Evolutionary conservation across 2,113 vertebrate genomes (phyloP).

Genomic region (Pelecanus crispus): DNA sequence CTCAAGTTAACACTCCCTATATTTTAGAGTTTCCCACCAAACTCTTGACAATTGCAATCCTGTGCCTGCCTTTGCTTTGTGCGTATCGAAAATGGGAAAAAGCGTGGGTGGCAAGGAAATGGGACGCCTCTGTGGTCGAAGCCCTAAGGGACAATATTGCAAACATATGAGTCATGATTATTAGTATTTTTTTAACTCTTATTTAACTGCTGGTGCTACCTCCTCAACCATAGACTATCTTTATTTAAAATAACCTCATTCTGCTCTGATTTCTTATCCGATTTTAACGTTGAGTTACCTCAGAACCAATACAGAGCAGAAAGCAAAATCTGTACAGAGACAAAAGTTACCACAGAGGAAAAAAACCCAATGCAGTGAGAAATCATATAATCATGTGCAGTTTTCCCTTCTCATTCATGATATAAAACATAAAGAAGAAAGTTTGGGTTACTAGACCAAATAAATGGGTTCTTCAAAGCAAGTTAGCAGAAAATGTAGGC

Average conservation of each 20-base stretch:
- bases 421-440: neutral
- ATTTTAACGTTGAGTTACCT: neutral
- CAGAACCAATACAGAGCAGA: neutral
- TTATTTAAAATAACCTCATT: neutral
- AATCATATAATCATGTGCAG: neutral
- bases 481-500: neutral
- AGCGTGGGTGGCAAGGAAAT: slow-evolving; percentile 42
- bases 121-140: neutral
- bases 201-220: neutral
- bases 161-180: slow-evolving; percentile 24
- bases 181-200: slow-evolving; percentile 4
- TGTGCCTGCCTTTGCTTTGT: slow-evolving; percentile 3
- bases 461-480: neutral
- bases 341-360: neutral
- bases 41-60: slow-evolving; percentile 5
- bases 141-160: slow-evolving; percentile 30
- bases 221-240: neutral
- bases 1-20: neutral
- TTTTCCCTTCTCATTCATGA: neutral
- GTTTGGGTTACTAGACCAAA: neutral
- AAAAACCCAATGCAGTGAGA: neutral
- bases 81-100: neutral
- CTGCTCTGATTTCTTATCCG: neutral
- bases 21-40: slow-evolving; percentile 13
- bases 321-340: neutral